Base-by-base conservation (phyloP, 2,888 invertebrate genomes). In the Agelastica alni region DNA sequence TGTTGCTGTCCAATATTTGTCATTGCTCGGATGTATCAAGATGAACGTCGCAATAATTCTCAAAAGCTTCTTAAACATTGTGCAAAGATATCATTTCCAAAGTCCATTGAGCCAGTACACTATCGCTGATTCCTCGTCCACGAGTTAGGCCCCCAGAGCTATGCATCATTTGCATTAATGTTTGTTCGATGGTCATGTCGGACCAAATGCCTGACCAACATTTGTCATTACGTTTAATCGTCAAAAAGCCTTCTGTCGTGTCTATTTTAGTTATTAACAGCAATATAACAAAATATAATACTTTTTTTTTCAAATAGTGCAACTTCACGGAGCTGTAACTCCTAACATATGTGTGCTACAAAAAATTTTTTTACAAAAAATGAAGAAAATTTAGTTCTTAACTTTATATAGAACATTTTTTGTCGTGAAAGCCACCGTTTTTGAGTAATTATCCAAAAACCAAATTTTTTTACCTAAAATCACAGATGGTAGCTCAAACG, bases 101-200 rank as follows among this genome's bases (percentile, higher is more conserved):
- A 37, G 37, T 37, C 14, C 37, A 37, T 16, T 37, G 14, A 37
- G 37, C 46, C 7, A 65, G 31, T 7, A 65, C 62, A 47, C 63
- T 65, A 13, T 62, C 56, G 3, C 51, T 60, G 22, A 62, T 49
- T 32, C 64, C 63, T 20, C 67, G 55, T 22, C 65, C 65, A 34
- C 46, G 61, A 37, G 37, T 37, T 37, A 37, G 37, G 37, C 37
- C 16, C 37, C 37, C 16, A 16, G 18, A 49, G 51, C 52, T 72
- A 70, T 47, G 37, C 37, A 37, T 75, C 73, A 39, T 73, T 73
- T 5, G 60, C 7, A 68, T 65, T 37, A 37, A 16, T 18, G 4
- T 56, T 62, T 56, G 61, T 63, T 56, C 54, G 64, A 60, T 67
- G n/a, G n/a, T n/a, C n/a, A n/a, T n/a, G n/a, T n/a, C n/a, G n/a